These are phyloP conservation scores for Alosa alosa DNA, from an alignment of 2,113 vertebrate species.

Conservation along the genomic window DNA sequence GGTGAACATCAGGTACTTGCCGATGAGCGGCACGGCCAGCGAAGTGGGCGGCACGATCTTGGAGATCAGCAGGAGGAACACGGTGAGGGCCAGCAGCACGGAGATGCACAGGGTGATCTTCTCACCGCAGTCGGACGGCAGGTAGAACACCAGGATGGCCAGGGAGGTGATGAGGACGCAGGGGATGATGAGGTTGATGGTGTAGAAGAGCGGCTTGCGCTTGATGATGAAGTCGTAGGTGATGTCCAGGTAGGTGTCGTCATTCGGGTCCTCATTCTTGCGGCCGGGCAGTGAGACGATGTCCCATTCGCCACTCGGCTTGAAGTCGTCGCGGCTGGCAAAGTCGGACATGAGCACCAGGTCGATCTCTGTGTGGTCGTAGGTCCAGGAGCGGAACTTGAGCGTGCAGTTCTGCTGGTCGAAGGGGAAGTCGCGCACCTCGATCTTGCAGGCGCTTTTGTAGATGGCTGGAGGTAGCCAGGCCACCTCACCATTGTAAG, in stretches of 20 bases:
- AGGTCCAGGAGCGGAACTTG: slow-evolving; percentile 80
- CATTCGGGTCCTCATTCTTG: slow-evolving; percentile 76
- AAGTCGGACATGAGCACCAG: slow-evolving; percentile 74
- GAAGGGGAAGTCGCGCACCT: slow-evolving; percentile 78
- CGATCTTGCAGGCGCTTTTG: slow-evolving; percentile 78
- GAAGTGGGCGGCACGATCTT: slow-evolving; percentile 80
- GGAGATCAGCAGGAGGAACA: slow-evolving; percentile 80
- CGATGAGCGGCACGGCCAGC: slow-evolving; percentile 77
- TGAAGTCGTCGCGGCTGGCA: slow-evolving; percentile 78
- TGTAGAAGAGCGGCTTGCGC: slow-evolving; percentile 79
- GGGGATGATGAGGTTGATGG: slow-evolving; percentile 78
- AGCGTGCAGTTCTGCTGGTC: slow-evolving; percentile 82
- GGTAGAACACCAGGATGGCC: slow-evolving; percentile 80
- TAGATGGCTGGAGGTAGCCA: slow-evolving; percentile 81
- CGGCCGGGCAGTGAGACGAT: slow-evolving; percentile 76
- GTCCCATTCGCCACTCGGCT: slow-evolving; percentile 79
- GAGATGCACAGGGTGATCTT: slow-evolving; percentile 80
- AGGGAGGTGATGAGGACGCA: slow-evolving; percentile 78
- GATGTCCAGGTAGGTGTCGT: slow-evolving; percentile 74
- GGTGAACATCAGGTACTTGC: slow-evolving; percentile 79
- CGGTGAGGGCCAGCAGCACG: slow-evolving; percentile 76
- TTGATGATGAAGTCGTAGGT: slow-evolving; percentile 80
- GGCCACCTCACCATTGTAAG: slow-evolving; percentile 73
- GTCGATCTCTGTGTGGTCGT: slow-evolving; percentile 79
- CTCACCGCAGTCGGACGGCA: slow-evolving; percentile 79